Percentiles rank a stretch among this genome's conserved stretches.
phyloP scores from a whole-genome alignment of 2,113 vertebrate genomes.

The Pangasianodon hypophthalmus region DNA sequence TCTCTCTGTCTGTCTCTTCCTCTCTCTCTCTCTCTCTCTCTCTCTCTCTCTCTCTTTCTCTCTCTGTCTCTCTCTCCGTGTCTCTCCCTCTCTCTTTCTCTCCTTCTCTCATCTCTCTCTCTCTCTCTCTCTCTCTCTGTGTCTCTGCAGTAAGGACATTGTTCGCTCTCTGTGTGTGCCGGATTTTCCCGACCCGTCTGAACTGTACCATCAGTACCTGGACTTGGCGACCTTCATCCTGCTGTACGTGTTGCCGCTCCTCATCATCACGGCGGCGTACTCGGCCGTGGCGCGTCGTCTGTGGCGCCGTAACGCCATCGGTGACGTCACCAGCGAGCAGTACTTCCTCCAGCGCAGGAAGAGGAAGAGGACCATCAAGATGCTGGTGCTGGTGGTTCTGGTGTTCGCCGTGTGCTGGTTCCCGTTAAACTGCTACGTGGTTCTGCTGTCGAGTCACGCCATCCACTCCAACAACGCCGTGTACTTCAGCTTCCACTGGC shows the following conservation, averaged over 20 bases:
- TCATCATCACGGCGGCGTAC: conserved; percentile 87
- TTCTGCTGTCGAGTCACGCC: conserved; percentile 88
- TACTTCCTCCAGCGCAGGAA: conserved; percentile 81
- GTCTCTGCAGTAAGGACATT: conserved; percentile 74
- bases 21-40: no score
- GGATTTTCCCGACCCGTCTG: conserved; percentile 89
- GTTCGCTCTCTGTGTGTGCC: conserved; percentile 87
- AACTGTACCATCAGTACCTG: conserved; percentile 92
- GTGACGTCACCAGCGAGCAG: conserved; percentile 87
- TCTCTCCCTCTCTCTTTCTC: no score
- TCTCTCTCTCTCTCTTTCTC: not conserved
- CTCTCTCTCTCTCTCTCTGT: not conserved
- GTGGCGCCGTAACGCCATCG: conserved; percentile 86
- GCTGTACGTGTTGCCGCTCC: conserved; percentile 87
- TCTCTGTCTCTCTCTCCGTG: no score
- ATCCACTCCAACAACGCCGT: conserved; percentile 84
- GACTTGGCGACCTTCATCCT: conserved; percentile 88
- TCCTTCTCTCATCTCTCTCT: no score
- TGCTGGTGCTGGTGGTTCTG: conserved; percentile 88
- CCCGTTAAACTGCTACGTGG: conserved; percentile 91
- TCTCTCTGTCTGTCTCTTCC: not conserved
- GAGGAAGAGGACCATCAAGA: conserved; percentile 87
- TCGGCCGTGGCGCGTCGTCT: conserved; percentile 84
- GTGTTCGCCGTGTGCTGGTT: conserved; percentile 94
- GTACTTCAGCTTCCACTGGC: conserved; percentile 94